Evolutionary conservation across 1,140 invertebrate species (phyloP), one percentile per base, ranked within the genome.

Genomic region (Sycophila sp.): DNA sequence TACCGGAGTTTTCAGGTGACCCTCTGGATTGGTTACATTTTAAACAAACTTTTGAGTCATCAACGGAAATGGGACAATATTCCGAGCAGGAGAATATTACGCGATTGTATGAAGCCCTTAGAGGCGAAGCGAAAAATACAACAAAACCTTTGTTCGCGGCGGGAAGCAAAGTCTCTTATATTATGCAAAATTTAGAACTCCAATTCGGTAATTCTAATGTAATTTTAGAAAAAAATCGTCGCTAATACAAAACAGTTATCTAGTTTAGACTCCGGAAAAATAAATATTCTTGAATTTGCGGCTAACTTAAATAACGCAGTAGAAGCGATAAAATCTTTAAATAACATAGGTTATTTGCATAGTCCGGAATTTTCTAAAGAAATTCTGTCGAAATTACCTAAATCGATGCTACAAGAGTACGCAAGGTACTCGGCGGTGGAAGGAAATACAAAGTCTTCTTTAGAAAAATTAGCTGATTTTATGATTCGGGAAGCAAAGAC

Each of bases 21-120:
- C 42, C 60, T n/a, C 15, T 63, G 6, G 60, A 63, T 38, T 63
- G 42, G 42, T 17, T 49, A 17, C 60, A 19, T 15, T 63, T 63
- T 34, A 63, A 63, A 49, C 13, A 49, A 32, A 24, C 24, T 6
- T 63, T 22, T 22, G 42, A 63, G 8, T 32, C 17, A 11, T 47
- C 60, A 2, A 47, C 60, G 4, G 30, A 49, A 19, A 4, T 49
- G 5, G 60, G 45, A 6, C 4, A 49, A 22, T 63, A 49, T 32
- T 49, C 60, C 2, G 45, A 63, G 3, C 1, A 30, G 10, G 42
- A 63, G 49, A 63, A 63, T 34, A 22, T 63, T 6, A 24, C 26
- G 38, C 40, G 60, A 6, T 22, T 63, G 6, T 17, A 30, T 32
- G 40, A 63, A n/a, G 22, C 60, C n/a, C 24, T 63, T 15, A 63